These are phyloP conservation scores for Drosophila punjabiensis DNA, from an alignment of 1,140 invertebrate species.

Conservation along the genomic window DNA sequence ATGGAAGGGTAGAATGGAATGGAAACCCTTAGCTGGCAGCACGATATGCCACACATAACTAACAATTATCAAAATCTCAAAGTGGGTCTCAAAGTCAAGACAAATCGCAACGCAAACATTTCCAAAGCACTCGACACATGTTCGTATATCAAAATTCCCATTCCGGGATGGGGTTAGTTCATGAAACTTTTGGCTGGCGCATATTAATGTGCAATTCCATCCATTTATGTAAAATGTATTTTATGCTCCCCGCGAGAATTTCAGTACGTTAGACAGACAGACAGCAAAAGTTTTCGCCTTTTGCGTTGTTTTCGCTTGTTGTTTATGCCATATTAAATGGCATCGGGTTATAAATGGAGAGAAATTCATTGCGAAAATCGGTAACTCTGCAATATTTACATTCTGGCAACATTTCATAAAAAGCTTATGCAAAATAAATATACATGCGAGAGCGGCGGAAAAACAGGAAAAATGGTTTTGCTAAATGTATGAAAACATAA, in stretches of 20 bases:
- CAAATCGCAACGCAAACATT: conserved; percentile 54
- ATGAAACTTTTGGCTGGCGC: conserved; percentile 57
- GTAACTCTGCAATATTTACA: conserved; percentile 58
- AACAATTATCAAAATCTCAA: conserved; percentile 56
- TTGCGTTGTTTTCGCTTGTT: background rate
- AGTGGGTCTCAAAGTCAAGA: conserved; percentile 27
- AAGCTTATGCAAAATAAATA: conserved; percentile 50
- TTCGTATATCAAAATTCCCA: conserved; percentile 20
- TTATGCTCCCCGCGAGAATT: conserved; percentile 74
- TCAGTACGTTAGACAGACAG: conserved; percentile 36
- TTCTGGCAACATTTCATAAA: conserved; percentile 57
- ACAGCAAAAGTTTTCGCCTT: conserved; percentile 26
- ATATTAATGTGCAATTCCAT: conserved; percentile 74
- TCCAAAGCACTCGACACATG: conserved; percentile 39
- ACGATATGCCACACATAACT: conserved; percentile 32
- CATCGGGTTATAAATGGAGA: conserved; percentile 35
- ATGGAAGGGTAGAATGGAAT: conserved; percentile 17
- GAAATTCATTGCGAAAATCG: conserved; percentile 63
- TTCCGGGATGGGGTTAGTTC: conserved; percentile 21
- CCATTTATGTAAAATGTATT: conserved; percentile 80
- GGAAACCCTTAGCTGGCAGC: conserved; percentile 1
- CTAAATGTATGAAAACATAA: conserved; percentile 61
- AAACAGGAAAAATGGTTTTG: conserved; percentile 47
- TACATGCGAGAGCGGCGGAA: background rate
- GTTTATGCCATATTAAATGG: conserved; percentile 56